Evolutionary conservation across 1,140 invertebrate species (phyloP).

Genomic region (Mamestra configurata): DNA sequence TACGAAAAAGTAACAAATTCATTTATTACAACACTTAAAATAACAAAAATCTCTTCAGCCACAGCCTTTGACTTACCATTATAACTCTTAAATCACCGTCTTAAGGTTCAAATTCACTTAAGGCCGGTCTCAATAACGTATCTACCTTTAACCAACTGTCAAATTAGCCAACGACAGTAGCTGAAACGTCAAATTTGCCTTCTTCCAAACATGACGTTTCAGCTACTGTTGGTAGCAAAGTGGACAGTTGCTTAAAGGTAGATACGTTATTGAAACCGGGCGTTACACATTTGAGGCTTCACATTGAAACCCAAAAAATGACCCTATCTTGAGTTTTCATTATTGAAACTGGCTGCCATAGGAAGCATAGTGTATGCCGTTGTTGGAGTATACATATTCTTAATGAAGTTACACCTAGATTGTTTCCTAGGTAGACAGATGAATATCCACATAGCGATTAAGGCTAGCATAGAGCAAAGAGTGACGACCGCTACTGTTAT

Average conservation of each 20-base stretch:
- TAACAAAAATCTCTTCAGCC: too few relatives aligned
- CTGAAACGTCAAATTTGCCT: too few relatives aligned
- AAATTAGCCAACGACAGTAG: too few relatives aligned
- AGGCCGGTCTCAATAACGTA: too few relatives aligned
- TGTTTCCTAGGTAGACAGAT: constrained; percentile 67
- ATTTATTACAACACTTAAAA: constrained; percentile 24
- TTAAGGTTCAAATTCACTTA: not conserved
- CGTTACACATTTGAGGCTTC: not conserved
- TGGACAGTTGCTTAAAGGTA: too few relatives aligned
- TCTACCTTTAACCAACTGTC: too few relatives aligned
- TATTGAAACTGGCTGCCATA: constrained; percentile 42
- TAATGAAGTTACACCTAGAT: constrained; percentile 57
- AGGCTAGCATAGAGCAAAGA: constrained; percentile 64
- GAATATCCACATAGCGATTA: constrained; percentile 73
- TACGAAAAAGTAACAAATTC: constrained; percentile 27
- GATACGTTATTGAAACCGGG: too few relatives aligned
- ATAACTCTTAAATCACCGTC: not conserved
- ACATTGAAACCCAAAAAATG: not conserved
- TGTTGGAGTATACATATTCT: constrained; percentile 58
- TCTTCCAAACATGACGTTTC: too few relatives aligned
- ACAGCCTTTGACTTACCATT: not conserved
- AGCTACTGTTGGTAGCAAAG: too few relatives aligned
- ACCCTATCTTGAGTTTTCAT: not conserved
- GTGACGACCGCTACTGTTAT: constrained; percentile 64
- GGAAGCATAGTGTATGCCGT: constrained; percentile 70